Conservation (phyloP, 2,888 invertebrate genomes). For the Parnassius apollo region DNA sequence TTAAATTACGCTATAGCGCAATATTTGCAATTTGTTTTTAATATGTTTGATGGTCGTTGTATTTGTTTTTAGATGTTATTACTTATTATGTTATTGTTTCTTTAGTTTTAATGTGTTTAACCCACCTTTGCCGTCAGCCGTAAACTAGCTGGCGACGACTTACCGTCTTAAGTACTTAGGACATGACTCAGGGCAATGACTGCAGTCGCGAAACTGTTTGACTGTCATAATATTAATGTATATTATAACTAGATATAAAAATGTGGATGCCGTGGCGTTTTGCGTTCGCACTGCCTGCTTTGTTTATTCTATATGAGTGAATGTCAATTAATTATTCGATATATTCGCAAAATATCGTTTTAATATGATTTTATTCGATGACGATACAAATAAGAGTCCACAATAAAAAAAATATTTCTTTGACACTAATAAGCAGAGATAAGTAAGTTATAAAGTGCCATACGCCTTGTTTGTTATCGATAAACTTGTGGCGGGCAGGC, state of each 20-base stretch:
- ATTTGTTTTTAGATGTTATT: constrained; percentile 28
- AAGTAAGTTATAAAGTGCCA: constrained; percentile 18
- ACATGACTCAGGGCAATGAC: constrained; percentile 39
- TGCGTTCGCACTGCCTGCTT: constrained; percentile 64
- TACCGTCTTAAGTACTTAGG: constrained; percentile 49
- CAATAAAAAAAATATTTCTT: too few species aligned
- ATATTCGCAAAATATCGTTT: constrained; percentile 33
- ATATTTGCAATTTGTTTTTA: constrained; percentile 1
- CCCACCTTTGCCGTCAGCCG: constrained; percentile 61
- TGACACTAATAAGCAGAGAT: too few species aligned
- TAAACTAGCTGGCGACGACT: constrained; percentile 49
- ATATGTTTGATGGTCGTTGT: constrained; percentile 13
- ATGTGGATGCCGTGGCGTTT: constrained; percentile 77
- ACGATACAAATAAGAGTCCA: too few species aligned
- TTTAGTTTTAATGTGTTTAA: constrained; percentile 44
- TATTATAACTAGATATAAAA: constrained; percentile 57
- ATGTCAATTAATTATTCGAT: constrained; percentile 68
- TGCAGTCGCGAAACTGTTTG: constrained; percentile 57
- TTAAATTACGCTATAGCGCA: not conserved
- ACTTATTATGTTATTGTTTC: constrained; percentile 30
- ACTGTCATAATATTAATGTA: constrained; percentile 55
- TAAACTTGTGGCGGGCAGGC: constrained; percentile 47
- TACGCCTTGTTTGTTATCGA: constrained; percentile 16
- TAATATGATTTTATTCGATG: not conserved
- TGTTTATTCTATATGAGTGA: constrained; percentile 53